Base-by-base conservation (phyloP, 2,113 vertebrate species). In the Nothobranchius kuhntae region DNA sequence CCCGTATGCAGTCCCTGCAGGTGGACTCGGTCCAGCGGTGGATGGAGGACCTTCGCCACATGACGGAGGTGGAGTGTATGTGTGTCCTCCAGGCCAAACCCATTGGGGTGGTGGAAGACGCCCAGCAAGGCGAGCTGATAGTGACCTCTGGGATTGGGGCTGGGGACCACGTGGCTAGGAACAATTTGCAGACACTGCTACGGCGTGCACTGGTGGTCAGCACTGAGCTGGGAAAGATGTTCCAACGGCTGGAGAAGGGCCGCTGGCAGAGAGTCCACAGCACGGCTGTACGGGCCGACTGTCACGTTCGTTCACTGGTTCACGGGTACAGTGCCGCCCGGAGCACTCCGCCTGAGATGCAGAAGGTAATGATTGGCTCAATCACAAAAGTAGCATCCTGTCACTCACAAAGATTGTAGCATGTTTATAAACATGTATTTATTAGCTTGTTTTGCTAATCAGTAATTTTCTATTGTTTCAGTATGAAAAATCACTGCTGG, bases 21-120 rank as follows among this genome's bases (percentile, higher is more conserved):
- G 92, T 98, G 67, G 98, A 99, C 83, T 98, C 97, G 0, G 98
- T 99, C n/a, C 97, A 97, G 89, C 93, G 96, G 12, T 99, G 98
- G 98, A 97, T 98, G 97, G 96, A 98, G 55, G 98, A 99, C 78
- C 86, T 99, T 68, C 95, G 96, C 71, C 81, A 98, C 91, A 99
- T 99, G 98, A 96, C 97, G 0, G 98, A 99, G 85, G 96, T 96
- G 24, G 98, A 99, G 82, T 98, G 98, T 30, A 98, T 99, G 98
- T 99, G 96, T 13, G 91, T 99, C 61, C 94, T 99, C 42, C 97
- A 99, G 90, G 97, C 98, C 3, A 99, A 99, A 73, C 96, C 97
- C 77, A 96, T 99, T 72, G 95, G 94, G 14, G 79, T 91, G 38
- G 97, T 98, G 53, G 96, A 97, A 35, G 96, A 98, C 0, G 76